Conservation (phyloP, 2,797 vertebrate genomes). For the Phrynocephalus guinanensis region DNA sequence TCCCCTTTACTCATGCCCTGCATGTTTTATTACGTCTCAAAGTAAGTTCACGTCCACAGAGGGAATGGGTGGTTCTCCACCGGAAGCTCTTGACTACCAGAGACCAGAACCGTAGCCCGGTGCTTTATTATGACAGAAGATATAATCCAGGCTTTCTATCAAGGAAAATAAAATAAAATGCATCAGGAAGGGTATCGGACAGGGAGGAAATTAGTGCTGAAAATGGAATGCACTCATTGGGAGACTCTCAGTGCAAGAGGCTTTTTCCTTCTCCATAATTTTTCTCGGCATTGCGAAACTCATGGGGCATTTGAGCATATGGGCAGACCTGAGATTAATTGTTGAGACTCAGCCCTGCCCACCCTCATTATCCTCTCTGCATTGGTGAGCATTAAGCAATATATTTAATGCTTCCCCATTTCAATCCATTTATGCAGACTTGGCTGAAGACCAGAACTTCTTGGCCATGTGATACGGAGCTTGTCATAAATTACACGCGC, state of each 20-base stretch:
- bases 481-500: slow-evolving; percentile 49
- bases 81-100: not conserved
- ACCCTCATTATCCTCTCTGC: slow-evolving; percentile 24
- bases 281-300: not conserved
- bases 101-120: not conserved
- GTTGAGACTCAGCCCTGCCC: slow-evolving; percentile 50
- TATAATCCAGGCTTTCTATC: not conserved
- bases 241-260: not conserved
- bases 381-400: slow-evolving; percentile 69
- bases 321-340: slow-evolving; percentile 49
- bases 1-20: no score
- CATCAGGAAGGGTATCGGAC: no score
- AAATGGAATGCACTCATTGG: not conserved
- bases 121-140: not conserved
- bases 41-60: no score
- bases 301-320: not conserved
- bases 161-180: slow-evolving; percentile 6
- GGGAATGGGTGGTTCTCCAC: no score
- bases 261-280: slow-evolving; percentile 9
- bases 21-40: no score
- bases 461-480: slow-evolving; percentile 37
- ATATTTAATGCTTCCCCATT: slow-evolving; percentile 65
- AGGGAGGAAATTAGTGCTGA: not conserved
- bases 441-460: slow-evolving; percentile 70
- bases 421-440: slow-evolving; percentile 55